These are phyloP conservation scores for Lethenteron reissneri DNA, from an alignment of 2,113 vertebrate genomes.

Conservation along the genomic window DNA sequence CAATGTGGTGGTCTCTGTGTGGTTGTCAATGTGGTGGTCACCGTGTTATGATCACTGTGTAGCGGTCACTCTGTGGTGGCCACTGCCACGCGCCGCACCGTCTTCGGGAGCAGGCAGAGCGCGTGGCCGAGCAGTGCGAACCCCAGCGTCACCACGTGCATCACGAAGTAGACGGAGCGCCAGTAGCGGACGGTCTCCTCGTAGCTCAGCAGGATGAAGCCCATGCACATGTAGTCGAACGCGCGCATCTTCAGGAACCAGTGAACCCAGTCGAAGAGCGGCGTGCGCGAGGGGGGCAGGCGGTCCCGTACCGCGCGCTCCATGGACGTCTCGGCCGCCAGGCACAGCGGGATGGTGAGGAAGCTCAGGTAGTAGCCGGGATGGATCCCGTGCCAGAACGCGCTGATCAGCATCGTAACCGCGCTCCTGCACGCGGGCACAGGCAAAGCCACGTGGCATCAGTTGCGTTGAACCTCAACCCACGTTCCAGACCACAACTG, in stretches of 20 bases:
- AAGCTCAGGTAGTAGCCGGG: conserved; percentile 69
- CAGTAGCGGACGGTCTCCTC: conserved; percentile 45
- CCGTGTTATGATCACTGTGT: too few species aligned
- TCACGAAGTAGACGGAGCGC: conserved; percentile 37
- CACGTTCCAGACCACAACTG: too few species aligned
- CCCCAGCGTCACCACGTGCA: conserved; percentile 33
- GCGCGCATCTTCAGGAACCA: conserved; percentile 81
- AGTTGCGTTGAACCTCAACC: too few species aligned
- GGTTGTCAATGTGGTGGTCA: too few species aligned
- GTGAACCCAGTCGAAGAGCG: conserved; percentile 46
- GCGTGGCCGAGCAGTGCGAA: conserved; percentile 26
- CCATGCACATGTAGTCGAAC: conserved; percentile 83
- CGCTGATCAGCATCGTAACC: conserved; percentile 80
- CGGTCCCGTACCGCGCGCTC: conserved; percentile 28
- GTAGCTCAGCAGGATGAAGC: conserved; percentile 48
- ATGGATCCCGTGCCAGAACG: conserved; percentile 68
- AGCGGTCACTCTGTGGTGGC: not conserved
- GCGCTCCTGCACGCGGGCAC: conserved; percentile 27
- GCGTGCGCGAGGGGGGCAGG: conserved; percentile 30
- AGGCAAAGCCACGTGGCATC: too few species aligned
- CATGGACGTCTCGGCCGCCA: conserved; percentile 40
- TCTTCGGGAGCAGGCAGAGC: conserved; percentile 9
- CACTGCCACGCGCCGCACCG: not conserved
- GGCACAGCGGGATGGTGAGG: conserved; percentile 63
- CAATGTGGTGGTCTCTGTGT: too few species aligned